These are phyloP conservation scores for Rhincodon typus DNA, from an alignment of 2,797 vertebrate species.

Conservation along the genomic window DNA sequence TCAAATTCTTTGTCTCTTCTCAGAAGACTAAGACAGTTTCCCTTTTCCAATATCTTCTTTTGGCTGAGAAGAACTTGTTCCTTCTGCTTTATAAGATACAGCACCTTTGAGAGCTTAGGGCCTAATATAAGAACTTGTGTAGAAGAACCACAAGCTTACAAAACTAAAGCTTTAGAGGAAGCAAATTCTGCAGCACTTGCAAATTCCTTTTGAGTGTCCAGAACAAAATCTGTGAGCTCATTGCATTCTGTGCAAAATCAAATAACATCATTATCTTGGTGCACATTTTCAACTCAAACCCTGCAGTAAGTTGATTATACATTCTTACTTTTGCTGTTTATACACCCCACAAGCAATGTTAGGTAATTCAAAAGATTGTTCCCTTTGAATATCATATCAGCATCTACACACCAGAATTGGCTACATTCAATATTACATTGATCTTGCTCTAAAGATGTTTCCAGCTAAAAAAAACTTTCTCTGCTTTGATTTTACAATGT, in stretches of 20 bases:
- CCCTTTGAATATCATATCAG: not conserved
- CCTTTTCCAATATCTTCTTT: not conserved
- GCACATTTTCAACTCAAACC: not conserved
- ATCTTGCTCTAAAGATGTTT: not conserved
- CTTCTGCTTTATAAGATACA: not conserved
- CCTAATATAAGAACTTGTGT: not conserved
- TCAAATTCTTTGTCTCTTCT: slow-evolving; percentile 15
- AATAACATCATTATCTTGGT: not conserved
- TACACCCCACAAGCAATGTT: not conserved
- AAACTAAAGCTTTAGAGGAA: not conserved
- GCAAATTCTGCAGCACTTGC: not conserved
- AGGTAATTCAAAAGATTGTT: not conserved
- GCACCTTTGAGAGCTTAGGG: not conserved
- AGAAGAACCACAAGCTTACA: not conserved
- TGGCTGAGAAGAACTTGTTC: not conserved
- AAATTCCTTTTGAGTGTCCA: not conserved
- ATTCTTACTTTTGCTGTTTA: not conserved
- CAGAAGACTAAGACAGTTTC: not conserved
- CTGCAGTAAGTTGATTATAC: not conserved
- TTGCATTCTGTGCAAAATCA: not conserved
- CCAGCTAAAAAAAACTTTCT: not conserved
- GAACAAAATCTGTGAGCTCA: not conserved
- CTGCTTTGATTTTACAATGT: not conserved
- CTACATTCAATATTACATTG: not conserved
- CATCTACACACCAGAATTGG: not conserved